These are phyloP conservation scores for Leptarthrus brevirostris DNA, from an alignment of 2,888 invertebrate species.

Conservation along the genomic window DNA sequence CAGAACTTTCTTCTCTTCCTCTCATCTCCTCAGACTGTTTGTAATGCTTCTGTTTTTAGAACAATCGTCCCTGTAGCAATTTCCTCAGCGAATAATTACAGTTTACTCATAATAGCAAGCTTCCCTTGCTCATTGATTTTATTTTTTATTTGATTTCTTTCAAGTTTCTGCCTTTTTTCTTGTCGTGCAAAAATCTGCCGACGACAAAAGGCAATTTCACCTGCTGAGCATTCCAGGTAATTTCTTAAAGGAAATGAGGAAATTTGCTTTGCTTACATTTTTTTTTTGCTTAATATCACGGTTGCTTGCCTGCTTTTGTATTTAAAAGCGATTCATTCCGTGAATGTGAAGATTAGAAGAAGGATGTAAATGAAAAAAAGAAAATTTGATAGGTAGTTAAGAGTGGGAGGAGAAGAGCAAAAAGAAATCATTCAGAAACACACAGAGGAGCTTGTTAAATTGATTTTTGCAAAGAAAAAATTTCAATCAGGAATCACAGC, in stretches of 20 bases:
- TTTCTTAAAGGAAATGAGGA: not conserved
- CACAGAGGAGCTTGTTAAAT: conserved; percentile 15
- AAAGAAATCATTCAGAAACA: not conserved
- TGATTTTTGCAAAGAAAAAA: conserved; percentile 13
- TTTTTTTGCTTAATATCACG: too few relatives aligned
- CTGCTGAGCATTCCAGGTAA: conserved; percentile 28
- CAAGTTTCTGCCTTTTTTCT: not conserved
- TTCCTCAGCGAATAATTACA: too few relatives aligned
- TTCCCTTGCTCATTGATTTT: not conserved
- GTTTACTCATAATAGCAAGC: not conserved
- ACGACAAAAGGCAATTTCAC: conserved; percentile 36
- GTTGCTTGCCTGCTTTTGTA: too few relatives aligned
- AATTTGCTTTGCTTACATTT: too few relatives aligned
- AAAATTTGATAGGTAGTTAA: too few relatives aligned
- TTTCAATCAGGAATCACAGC: conserved; percentile 23
- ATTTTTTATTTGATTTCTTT: not conserved
- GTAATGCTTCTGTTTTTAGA: too few relatives aligned
- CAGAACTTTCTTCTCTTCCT: too few relatives aligned
- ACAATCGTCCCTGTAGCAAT: not conserved
- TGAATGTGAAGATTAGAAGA: not conserved
- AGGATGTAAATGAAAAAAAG: not conserved
- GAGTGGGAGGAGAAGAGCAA: too few relatives aligned
- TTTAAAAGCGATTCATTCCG: not conserved
- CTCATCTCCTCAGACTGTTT: too few relatives aligned
- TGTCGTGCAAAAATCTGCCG: not conserved